Evolutionary conservation across 2,113 vertebrate species (phyloP).

Genomic region (Sapajus apella): DNA sequence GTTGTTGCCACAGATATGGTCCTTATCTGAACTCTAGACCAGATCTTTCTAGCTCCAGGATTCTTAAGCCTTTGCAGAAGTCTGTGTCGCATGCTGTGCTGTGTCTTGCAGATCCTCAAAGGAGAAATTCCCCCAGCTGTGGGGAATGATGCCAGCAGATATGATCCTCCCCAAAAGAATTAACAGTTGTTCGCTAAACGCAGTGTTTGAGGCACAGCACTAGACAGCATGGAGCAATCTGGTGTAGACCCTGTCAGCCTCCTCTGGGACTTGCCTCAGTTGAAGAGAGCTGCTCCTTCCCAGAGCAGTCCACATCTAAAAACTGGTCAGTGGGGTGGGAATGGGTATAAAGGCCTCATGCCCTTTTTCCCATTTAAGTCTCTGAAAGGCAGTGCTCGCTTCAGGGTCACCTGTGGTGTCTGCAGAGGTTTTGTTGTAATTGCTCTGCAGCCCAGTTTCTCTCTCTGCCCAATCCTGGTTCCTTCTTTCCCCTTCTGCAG

Average conservation of each 20-base stretch:
- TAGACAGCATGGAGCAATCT: too few relatives aligned
- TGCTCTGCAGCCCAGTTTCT: neutral
- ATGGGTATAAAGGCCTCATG: neutral
- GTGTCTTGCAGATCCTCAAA: neutral
- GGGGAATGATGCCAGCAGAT: neutral
- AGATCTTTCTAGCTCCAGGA: neutral
- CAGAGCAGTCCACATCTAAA: neutral
- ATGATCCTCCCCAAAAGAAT: too few relatives aligned
- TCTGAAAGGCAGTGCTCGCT: neutral
- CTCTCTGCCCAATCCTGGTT: neutral
- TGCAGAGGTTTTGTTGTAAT: neutral
- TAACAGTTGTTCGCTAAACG: too few relatives aligned
- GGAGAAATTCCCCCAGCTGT: neutral
- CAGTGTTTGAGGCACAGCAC: too few relatives aligned
- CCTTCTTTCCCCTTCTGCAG: neutral
- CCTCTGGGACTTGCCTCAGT: neutral
- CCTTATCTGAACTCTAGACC: neutral
- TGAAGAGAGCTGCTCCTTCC: neutral
- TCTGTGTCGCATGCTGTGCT: neutral
- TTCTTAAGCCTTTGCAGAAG: neutral
- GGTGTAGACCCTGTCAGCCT: neutral
- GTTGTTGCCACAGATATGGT: neutral
- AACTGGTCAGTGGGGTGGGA: neutral
- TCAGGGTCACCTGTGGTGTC: neutral
- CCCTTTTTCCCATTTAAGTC: neutral